Evolutionary conservation across 37 sponge, comb jelly and placozoan species (phyloP).

Genomic region (Amphimedon queenslandica): DNA sequence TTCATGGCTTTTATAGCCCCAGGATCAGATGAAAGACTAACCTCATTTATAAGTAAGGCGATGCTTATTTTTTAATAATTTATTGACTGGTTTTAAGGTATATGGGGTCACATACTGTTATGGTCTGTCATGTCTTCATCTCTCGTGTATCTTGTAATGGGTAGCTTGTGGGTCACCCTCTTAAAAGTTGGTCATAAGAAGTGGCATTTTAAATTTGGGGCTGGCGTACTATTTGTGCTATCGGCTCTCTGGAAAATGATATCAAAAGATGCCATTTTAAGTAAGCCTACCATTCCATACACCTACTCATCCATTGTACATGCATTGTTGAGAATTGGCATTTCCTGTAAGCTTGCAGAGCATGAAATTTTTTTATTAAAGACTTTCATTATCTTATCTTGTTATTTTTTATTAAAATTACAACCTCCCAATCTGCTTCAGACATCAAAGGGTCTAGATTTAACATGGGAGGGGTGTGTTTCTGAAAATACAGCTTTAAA

Average conservation of each 20-base stretch:
- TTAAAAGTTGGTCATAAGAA: conserved; percentile 15
- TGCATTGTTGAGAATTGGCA: too few species aligned
- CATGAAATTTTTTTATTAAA: too few species aligned
- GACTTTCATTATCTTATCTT: too few species aligned
- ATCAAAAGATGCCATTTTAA: conserved; percentile 38
- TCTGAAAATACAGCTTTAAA: too few species aligned
- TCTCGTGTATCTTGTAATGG: conserved; percentile 33
- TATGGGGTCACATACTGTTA: conserved; percentile 58
- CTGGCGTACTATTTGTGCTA: conserved; percentile 41
- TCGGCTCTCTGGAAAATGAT: conserved; percentile 18
- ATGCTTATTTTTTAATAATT: not conserved
- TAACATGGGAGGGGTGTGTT: too few species aligned
- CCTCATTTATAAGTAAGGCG: not conserved
- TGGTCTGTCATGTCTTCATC: conserved; percentile 51
- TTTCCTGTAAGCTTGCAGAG: too few species aligned
- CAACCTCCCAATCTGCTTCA: too few species aligned
- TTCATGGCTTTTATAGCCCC: not conserved
- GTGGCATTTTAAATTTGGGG: conserved; percentile 7
- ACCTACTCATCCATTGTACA: conserved; percentile 1
- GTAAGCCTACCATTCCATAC: conserved; percentile 30
- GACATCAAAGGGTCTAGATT: too few species aligned
- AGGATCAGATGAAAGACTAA: not conserved
- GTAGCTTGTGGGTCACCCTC: conserved; percentile 22
- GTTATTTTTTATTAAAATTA: too few species aligned
- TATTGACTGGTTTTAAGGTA: conserved; percentile 18